Evolutionary conservation across 2,888 invertebrate species (phyloP), one percentile per base, ranked within the genome.

Genomic region (Trissolcus brochymenae): DNA sequence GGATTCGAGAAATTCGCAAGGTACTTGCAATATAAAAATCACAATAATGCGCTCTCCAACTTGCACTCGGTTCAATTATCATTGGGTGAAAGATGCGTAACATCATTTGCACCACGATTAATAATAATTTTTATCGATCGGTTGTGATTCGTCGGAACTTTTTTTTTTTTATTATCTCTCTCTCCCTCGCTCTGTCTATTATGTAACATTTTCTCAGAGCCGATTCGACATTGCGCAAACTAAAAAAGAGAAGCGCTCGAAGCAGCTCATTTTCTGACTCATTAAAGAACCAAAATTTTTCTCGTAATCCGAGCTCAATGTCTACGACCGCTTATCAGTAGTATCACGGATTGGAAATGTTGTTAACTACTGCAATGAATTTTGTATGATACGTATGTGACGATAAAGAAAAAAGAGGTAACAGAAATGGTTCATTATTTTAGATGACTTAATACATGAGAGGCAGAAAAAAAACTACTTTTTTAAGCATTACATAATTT

Each of bases 1-100:
- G 59, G 60, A 71, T 78, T 74, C 73, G 72, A 60, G 61, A 73
- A 73, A 70, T 73, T 78, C 60, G 68, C 65, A 50, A 68, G 49
- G 11, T 53, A 53, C 72, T 66, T 19, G 29, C 43, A 57, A 17
- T n/a, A 61, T 56, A 50, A 71, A 67, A 76, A 54, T 11, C 41
- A 62, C 56, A 49, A 76, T 71, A 76, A 70, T 17, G 53, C 49
- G 49, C 21, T 11, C 53, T 13, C 25, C 25, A 9, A 16, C 29
- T 41, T 41, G 59, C 35, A 19, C 21, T 59, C 29, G 6, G 53
- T n/a, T 29, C 40, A n/a, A 59, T 29, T 16, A n/a, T 56, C 35
- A 43, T 57, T 25, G n/a, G 21, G 40, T 17, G 6, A 6, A 2
- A 16, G 46, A 46, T 46, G n/a, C 46, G 46, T 46, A 46, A 16